phyloP scores from a whole-genome alignment of 1,140 invertebrate genomes.

The Sycophaga agraensis region DNA sequence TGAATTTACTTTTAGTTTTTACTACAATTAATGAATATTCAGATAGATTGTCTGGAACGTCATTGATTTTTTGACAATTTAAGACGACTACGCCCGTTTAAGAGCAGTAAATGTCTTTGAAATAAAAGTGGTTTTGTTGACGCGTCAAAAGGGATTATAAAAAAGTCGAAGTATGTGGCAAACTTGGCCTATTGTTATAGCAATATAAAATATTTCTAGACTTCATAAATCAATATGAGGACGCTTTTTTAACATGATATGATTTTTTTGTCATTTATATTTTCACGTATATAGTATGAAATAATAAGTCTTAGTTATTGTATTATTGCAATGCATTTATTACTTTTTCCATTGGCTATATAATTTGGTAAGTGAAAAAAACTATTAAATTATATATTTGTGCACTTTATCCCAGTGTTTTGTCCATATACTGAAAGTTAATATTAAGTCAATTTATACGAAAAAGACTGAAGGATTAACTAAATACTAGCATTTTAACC shows the following conservation, averaged over 20 bases:
- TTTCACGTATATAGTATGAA: constrained; percentile 14
- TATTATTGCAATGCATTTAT: constrained; percentile 24
- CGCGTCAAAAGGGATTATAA: constrained; percentile 4
- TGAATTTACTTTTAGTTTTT: constrained; percentile 28
- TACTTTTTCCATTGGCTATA: constrained; percentile 17
- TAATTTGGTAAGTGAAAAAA: constrained; percentile 1
- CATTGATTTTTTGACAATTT: constrained; percentile 29
- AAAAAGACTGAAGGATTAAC: constrained; percentile 38
- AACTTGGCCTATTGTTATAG: constrained; percentile 30
- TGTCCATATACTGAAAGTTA: not conserved
- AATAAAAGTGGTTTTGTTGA: constrained; percentile 25
- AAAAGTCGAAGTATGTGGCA: constrained; percentile 24
- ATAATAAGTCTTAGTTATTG: constrained; percentile 16
- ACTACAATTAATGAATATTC: constrained; percentile 28
- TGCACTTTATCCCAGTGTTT: constrained; percentile 12
- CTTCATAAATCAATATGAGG: constrained; percentile 21
- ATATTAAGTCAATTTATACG: constrained; percentile 39
- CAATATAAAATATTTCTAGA: constrained; percentile 24
- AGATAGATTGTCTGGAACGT: constrained; percentile 27
- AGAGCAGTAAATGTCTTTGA: constrained; percentile 30
- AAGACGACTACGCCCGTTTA: constrained; percentile 29
- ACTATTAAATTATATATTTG: constrained; percentile 4
- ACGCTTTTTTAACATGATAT: constrained; percentile 16
- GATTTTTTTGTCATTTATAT: constrained; percentile 24
- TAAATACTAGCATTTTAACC: constrained; percentile 47